phyloP scores from a whole-genome alignment of 2,888 invertebrate genomes.

The Seira sanloemensis region DNA sequence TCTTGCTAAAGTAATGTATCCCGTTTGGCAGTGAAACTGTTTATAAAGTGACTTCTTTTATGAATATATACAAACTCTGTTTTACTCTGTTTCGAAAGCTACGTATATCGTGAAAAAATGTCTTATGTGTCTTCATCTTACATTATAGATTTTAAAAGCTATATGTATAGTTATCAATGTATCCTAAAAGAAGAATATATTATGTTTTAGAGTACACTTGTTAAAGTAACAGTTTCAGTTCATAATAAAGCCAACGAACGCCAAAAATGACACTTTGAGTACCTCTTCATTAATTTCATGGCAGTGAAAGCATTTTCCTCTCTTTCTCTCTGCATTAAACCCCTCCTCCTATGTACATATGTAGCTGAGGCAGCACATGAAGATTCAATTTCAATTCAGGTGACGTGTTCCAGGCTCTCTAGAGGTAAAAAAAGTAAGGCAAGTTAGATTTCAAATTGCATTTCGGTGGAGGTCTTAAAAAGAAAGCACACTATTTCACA shows the following conservation, averaged over 20 bases:
- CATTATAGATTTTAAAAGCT: constrained; percentile 18
- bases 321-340: too few relatives aligned
- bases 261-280: constrained; percentile 39
- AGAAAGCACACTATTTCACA: too few relatives aligned
- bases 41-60: too few relatives aligned
- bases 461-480: neutral
- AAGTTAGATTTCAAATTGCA: neutral
- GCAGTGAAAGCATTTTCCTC: constrained; percentile 7
- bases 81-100: too few relatives aligned
- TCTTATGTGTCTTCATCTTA: constrained; percentile 42
- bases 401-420: neutral
- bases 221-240: constrained; percentile 55
- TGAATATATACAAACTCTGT: too few relatives aligned
- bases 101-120: constrained; percentile 8
- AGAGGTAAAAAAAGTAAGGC: neutral
- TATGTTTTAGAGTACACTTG: constrained; percentile 46
- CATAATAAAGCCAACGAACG: constrained; percentile 63
- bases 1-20: too few relatives aligned
- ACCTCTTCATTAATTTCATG: neutral
- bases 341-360: too few relatives aligned
- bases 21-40: too few relatives aligned
- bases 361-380: neutral
- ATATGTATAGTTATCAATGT: constrained; percentile 33
- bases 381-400: neutral
- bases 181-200: constrained; percentile 23